Base-by-base conservation (phyloP, 30 jellyfish, hydroid and myxozoan genomes). In the Sanderia malayensis region DNA sequence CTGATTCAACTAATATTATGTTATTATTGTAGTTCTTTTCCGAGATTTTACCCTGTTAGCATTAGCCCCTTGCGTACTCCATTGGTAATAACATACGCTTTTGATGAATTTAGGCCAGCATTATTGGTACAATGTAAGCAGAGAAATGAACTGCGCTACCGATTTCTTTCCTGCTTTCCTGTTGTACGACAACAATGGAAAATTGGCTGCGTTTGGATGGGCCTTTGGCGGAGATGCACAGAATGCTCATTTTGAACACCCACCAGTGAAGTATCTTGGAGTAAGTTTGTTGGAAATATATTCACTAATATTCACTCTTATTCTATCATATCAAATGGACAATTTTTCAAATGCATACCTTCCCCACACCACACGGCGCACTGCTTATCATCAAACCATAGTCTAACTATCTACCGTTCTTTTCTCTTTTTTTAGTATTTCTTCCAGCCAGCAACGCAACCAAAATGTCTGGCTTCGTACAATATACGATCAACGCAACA, bases 171-270 rank as follows among this genome's bases (percentile, higher is more conserved):
- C 98, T 20, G 82, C 73, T 37, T 91, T 91, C 63, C 70, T 91
- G 46, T 78, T 91, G 18, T 91, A 91, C 87, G n/a, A n/a, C n/a
- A 71, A 84, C 65, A 49, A 63, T 26, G 86, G 86, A 10, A 69
- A 57, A 24, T 58, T 84, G 65, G 73, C 73, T 44, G 98, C 91
- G 2, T 91, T 91, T 73, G 98, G 98, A 17, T 91, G 95, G 84
- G 95, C 94, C 13, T 26, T 81, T 17, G 70, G 79, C 9, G 96
- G 84, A 0, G 82, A 71, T 34, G 69, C 86, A 4, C 58, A 70
- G 46, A 79, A 79, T 58, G 29, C 19, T 19, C 44, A 80, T 0
- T 81, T 79, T 58, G 98, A 91, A 73, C 95, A 83, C 60, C 98
- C 96, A 0, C 62, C 83, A 31, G 21, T 20, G 22, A 34, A 75